Conservation (phyloP, 2,888 invertebrate species). For the Pyrrhosoma nymphula region DNA sequence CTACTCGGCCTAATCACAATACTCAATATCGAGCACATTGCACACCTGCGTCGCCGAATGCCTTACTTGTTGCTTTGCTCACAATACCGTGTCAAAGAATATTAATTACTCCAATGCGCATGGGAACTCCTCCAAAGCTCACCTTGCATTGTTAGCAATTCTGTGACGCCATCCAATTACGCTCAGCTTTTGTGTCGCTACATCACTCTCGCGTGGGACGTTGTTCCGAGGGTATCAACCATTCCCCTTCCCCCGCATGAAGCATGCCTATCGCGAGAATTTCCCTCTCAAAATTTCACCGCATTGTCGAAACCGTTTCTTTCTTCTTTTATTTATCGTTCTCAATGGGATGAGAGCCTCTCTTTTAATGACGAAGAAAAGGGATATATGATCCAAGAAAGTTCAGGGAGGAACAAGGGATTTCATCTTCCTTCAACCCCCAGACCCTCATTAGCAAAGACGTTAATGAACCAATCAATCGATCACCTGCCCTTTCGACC, state of each 20-base stretch:
- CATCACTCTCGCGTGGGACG: neutral
- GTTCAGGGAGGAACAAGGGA: neutral
- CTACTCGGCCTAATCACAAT: neutral
- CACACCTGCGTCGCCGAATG: neutral
- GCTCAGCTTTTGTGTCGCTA: neutral
- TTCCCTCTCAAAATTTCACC: neutral
- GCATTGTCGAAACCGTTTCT: neutral
- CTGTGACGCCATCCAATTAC: neutral
- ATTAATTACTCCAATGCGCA: neutral
- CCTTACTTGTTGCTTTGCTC: neutral
- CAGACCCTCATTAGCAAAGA: neutral
- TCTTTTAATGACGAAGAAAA: neutral
- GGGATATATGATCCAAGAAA: neutral
- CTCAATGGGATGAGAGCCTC: neutral
- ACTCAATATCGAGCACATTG: neutral
- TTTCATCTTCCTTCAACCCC: neutral
- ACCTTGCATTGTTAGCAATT: neutral
- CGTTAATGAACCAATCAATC: slow-evolving; percentile 31
- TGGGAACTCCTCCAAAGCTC: neutral
- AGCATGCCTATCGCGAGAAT: neutral
- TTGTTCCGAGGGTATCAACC: neutral
- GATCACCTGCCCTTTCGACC: neutral
- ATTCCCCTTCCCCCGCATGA: neutral
- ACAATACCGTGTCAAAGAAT: neutral
- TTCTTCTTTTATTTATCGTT: neutral